These are phyloP conservation scores for Rhinoraja longicauda DNA, from an alignment of 2,797 vertebrate genomes.

Conservation along the genomic window DNA sequence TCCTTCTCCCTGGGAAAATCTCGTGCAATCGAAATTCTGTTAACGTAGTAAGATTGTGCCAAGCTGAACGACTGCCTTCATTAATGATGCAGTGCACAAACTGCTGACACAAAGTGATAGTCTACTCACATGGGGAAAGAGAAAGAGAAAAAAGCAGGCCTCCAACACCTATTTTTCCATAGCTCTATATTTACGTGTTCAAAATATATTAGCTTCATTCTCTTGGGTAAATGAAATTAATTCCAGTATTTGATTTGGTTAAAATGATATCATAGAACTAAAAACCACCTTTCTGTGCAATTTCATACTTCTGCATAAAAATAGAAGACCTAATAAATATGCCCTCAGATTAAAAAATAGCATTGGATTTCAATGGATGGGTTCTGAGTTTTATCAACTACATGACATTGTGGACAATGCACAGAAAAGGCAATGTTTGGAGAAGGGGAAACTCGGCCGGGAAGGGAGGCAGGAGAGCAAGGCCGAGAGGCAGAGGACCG, in stretches of 20 bases:
- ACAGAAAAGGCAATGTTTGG: no score
- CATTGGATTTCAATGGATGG: no score
- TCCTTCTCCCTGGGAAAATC: slow-evolving; percentile 63
- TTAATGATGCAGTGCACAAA: slow-evolving; percentile 85
- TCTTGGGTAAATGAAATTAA: slow-evolving; percentile 36
- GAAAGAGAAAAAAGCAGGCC: slow-evolving; percentile 43
- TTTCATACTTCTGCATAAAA: neutral
- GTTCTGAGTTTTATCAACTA: no score
- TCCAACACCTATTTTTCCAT: slow-evolving; percentile 50
- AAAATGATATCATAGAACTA: neutral
- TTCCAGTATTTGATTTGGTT: slow-evolving; percentile 11
- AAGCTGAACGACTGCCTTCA: slow-evolving; percentile 60
- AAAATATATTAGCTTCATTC: slow-evolving; percentile 39
- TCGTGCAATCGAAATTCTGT: slow-evolving; percentile 72
- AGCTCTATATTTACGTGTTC: slow-evolving; percentile 5
- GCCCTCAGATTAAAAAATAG: no score
- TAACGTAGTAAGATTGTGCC: slow-evolving; percentile 58
- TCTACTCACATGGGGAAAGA: slow-evolving; percentile 47
- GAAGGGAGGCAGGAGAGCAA: no score
- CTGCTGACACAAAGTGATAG: slow-evolving; percentile 77
- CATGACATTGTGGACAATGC: no score
- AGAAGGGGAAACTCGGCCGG: no score
- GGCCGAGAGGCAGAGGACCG: no score
- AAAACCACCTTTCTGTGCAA: slow-evolving; percentile 40
- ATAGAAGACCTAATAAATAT: no score